These are phyloP conservation scores for Coremacera marginata DNA, from an alignment of 2,888 invertebrate genomes.

Conservation along the genomic window DNA sequence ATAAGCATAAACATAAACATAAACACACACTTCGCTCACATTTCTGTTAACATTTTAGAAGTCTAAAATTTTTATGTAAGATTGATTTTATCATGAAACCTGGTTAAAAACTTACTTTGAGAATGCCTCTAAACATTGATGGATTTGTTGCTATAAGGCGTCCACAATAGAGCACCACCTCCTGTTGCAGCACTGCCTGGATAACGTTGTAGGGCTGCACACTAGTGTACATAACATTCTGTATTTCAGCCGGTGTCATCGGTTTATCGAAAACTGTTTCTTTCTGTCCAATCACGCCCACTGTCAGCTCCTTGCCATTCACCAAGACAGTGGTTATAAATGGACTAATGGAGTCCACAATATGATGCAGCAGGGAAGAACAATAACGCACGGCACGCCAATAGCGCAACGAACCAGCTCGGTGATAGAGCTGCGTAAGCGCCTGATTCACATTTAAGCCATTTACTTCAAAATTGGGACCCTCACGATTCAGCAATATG, in stretches of 20 bases:
- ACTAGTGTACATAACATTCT: slow-evolving; percentile 89
- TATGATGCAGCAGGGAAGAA: slow-evolving; percentile 91
- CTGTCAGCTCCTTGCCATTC: slow-evolving; percentile 95
- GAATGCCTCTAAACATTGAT: slow-evolving; percentile 93
- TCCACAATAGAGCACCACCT: slow-evolving; percentile 93
- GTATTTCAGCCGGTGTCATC: slow-evolving; percentile 95
- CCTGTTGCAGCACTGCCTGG: slow-evolving; percentile 76
- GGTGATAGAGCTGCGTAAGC: slow-evolving; percentile 80
- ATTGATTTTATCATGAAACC: too few species aligned
- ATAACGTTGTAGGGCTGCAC: slow-evolving; percentile 92
- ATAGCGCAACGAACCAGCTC: slow-evolving; percentile 86
- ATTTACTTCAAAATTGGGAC: slow-evolving; percentile 81
- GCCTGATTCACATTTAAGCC: slow-evolving; percentile 76
- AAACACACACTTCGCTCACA: neutral
- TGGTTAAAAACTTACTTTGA: slow-evolving; percentile 74
- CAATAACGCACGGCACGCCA: slow-evolving; percentile 97
- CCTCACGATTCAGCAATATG: slow-evolving; percentile 84
- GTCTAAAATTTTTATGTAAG: too few species aligned
- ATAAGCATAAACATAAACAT: too few species aligned
- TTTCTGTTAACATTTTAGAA: too few species aligned
- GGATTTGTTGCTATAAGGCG: slow-evolving; percentile 93
- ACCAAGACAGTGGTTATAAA: slow-evolving; percentile 98
- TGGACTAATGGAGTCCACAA: slow-evolving; percentile 98
- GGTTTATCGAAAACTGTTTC: slow-evolving; percentile 98
- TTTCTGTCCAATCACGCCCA: slow-evolving; percentile 93